These are phyloP conservation scores for Drosophila picticornis DNA, from an alignment of 2,888 invertebrate genomes.

Conservation along the genomic window DNA sequence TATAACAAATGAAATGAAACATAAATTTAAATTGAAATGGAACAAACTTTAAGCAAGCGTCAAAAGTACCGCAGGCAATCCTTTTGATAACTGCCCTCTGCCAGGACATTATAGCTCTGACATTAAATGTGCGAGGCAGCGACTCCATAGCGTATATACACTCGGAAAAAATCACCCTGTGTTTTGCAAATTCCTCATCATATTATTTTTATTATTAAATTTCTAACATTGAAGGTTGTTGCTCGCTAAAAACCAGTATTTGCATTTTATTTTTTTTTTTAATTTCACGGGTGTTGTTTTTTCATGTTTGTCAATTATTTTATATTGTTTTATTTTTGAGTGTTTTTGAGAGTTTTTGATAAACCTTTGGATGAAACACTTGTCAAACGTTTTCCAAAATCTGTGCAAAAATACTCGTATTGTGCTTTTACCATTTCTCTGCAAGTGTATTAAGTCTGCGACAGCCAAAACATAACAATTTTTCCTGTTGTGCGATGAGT, in stretches of 20 bases:
- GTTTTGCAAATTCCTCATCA: not conserved
- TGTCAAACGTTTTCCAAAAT: not conserved
- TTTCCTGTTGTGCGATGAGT: constrained; percentile 29
- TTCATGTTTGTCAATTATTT: accelerated
- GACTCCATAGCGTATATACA: not conserved
- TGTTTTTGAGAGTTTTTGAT: not conserved
- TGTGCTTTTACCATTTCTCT: not conserved
- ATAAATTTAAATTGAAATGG: constrained; percentile 69
- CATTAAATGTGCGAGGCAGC: not conserved
- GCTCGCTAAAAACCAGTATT: not conserved
- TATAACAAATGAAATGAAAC: constrained; percentile 68
- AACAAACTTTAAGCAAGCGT: constrained; percentile 45
- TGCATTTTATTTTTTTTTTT: no score
- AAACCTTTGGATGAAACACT: not conserved
- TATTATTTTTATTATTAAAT: not conserved
- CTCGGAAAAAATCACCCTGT: not conserved
- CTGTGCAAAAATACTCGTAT: not conserved
- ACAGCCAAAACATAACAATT: not conserved
- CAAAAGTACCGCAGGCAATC: constrained; percentile 45
- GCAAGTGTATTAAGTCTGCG: not conserved
- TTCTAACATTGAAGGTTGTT: not conserved
- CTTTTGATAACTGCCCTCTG: constrained; percentile 17
- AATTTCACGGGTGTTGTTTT: not conserved
- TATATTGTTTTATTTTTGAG: no score
- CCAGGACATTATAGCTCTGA: not conserved